Conservation (phyloP, 2,113 vertebrate species). For the Nothocercus julius region DNA sequence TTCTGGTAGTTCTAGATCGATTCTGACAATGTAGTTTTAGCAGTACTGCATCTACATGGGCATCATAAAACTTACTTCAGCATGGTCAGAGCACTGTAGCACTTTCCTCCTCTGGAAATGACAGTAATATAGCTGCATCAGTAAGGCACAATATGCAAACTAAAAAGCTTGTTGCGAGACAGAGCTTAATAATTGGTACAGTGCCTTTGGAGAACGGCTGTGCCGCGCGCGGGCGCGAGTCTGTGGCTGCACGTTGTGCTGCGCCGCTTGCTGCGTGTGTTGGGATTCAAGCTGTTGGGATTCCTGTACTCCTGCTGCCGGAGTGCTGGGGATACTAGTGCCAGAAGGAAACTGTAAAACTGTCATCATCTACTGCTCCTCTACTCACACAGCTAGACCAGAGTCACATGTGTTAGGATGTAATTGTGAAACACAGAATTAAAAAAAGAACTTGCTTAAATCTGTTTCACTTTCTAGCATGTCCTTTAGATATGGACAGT, state of each 20-base stretch:
- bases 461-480: neutral
- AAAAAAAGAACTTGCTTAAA: neutral
- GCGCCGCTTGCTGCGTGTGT: neutral
- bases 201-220: neutral
- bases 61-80: neutral
- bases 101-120: neutral
- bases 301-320: neutral
- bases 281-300: neutral
- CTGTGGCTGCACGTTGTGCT: fast-evolving
- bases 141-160: neutral
- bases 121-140: neutral
- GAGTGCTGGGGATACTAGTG: neutral
- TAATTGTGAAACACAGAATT: neutral
- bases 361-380: neutral
- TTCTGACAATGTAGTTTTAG: neutral
- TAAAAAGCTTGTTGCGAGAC: neutral
- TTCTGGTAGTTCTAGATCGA: neutral
- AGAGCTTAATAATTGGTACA: neutral
- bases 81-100: neutral
- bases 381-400: neutral
- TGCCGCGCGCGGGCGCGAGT: neutral
- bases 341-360: neutral
- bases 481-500: neutral
- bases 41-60: neutral
- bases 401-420: neutral